phyloP scores from a whole-genome alignment of 2,797 vertebrate species.

The Tapirus indicus region DNA sequence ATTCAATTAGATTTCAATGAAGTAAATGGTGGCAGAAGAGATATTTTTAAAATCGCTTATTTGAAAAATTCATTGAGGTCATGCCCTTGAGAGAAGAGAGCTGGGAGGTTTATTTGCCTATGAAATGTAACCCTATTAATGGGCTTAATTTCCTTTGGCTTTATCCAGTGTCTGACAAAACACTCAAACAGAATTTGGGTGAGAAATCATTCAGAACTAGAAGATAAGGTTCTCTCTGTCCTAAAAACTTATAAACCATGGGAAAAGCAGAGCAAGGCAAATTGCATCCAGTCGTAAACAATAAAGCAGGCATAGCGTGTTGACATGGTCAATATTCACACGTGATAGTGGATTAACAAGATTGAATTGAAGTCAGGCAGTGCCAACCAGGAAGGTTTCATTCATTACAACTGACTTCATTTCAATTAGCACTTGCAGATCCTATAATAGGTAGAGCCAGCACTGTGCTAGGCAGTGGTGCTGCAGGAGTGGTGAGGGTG shows the following conservation, averaged over 20 bases:
- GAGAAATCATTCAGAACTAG: slow-evolving; percentile 44
- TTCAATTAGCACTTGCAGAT: neutral
- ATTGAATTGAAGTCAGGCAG: neutral
- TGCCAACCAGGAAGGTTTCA: neutral
- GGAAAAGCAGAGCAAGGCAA: neutral
- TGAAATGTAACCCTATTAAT: neutral
- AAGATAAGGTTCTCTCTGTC: neutral
- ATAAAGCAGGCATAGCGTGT: neutral
- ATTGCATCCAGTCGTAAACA: neutral
- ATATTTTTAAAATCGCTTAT: neutral
- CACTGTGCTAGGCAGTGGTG: neutral
- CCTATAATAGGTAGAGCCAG: neutral
- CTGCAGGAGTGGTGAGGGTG: neutral
- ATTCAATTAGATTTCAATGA: neutral
- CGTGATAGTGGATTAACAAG: neutral
- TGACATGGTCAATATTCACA: neutral
- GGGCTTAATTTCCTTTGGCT: neutral
- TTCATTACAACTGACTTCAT: neutral
- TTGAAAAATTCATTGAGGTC: neutral
- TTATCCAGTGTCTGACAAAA: slow-evolving; percentile 33
- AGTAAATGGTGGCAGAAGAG: neutral
- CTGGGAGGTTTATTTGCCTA: slow-evolving; percentile 14
- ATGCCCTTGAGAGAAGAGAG: neutral
- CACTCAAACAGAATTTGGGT: neutral
- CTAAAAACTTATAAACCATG: neutral